These are phyloP conservation scores for Drosophila ficusphila DNA, from an alignment of 1,140 invertebrate genomes.

Conservation along the genomic window DNA sequence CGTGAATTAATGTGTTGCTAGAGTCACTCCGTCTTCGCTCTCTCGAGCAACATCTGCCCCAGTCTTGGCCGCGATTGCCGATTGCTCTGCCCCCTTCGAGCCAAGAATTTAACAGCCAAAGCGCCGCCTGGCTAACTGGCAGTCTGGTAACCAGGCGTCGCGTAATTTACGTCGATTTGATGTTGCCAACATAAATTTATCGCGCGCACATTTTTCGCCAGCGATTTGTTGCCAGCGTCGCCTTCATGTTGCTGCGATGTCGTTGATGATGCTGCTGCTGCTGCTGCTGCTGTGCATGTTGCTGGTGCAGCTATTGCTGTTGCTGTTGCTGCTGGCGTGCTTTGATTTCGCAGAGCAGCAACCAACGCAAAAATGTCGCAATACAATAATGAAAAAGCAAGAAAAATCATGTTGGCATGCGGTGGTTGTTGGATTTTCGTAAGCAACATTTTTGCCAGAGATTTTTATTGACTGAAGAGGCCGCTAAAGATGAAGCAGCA, in stretches of 20 bases:
- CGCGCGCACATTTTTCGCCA: conserved; percentile 74
- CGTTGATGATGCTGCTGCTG: conserved; percentile 62
- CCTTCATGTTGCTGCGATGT: conserved; percentile 51
- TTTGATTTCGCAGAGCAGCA: conserved; percentile 77
- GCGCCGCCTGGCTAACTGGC: conserved; percentile 63
- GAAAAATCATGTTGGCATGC: conserved; percentile 79
- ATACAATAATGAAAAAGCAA: conserved; percentile 80
- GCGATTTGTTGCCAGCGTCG: conserved; percentile 69
- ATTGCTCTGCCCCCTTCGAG: conserved; percentile 25
- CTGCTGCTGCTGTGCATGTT: conserved; percentile 54
- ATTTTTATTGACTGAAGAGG: conserved; percentile 80
- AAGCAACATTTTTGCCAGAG: conserved; percentile 68
- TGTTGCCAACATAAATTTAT: conserved; percentile 81
- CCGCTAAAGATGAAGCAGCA: conserved; percentile 41
- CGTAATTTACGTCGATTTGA: conserved; percentile 82
- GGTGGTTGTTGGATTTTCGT: conserved; percentile 53
- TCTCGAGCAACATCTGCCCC: conserved; percentile 35
- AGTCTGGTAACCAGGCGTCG: conserved; percentile 60
- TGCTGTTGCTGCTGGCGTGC: conserved; percentile 54
- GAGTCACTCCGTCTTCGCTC: conserved; percentile 74
- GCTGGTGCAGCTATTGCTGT: conserved; percentile 40
- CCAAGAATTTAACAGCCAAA: conserved; percentile 81
- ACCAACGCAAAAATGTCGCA: conserved; percentile 77
- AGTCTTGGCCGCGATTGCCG: conserved; percentile 42
- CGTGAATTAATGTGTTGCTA: conserved; percentile 78